phyloP scores from a whole-genome alignment of 2,113 vertebrate genomes.

The Phaetusa simplex region DNA sequence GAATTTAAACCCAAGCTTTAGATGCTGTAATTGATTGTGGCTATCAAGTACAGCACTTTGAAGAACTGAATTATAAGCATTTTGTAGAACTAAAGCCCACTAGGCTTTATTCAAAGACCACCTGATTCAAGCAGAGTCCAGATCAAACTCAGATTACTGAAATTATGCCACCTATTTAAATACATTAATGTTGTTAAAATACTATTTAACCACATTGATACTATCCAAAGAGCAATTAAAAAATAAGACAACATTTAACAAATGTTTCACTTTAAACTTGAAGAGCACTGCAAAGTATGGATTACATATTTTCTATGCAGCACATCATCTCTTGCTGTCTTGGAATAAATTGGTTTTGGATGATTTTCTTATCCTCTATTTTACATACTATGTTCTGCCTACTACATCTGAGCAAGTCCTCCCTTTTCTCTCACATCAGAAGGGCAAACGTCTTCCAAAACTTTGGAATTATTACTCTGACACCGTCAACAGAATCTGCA shows the following conservation, averaged over 20 bases:
- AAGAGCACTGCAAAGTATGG: not conserved
- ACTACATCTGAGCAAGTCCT: not conserved
- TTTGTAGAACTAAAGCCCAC: not conserved
- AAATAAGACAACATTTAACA: not conserved
- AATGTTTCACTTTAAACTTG: not conserved
- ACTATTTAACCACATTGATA: not conserved
- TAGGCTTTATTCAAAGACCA: not conserved
- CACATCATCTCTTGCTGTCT: not conserved
- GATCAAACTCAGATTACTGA: not conserved
- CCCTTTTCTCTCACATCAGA: not conserved
- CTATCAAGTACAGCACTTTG: not conserved
- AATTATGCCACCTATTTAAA: not conserved
- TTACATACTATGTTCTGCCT: not conserved
- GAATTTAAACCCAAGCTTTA: not conserved
- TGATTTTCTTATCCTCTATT: not conserved
- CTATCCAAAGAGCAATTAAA: not conserved
- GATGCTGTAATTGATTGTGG: not conserved
- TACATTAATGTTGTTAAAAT: not conserved
- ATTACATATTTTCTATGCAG: not conserved
- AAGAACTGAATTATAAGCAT: not conserved
- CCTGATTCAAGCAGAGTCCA: not conserved
- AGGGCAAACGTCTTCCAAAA: not conserved
- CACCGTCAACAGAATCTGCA: not conserved
- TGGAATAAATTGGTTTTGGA: not conserved
- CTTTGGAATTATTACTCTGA: not conserved